These are phyloP conservation scores for Bellardia bayeri DNA, from an alignment of 2,888 invertebrate species.

Conservation along the genomic window DNA sequence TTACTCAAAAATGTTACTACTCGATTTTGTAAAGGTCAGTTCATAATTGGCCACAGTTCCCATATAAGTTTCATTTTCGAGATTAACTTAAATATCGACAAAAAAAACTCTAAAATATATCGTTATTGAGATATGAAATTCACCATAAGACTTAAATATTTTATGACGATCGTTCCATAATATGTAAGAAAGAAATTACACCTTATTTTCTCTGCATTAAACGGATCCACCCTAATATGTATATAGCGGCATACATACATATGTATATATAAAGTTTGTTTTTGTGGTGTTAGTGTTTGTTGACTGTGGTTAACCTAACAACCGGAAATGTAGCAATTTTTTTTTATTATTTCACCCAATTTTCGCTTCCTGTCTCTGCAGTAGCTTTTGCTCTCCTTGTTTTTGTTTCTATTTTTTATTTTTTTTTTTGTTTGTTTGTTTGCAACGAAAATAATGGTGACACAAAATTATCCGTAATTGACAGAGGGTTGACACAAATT, in stretches of 20 bases:
- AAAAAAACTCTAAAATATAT: too few relatives aligned
- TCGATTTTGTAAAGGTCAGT: too few relatives aligned
- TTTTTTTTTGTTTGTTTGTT: neutral
- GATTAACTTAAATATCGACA: too few relatives aligned
- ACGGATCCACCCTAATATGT: neutral
- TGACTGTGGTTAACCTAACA: slow-evolving; percentile 32
- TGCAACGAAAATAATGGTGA: slow-evolving; percentile 13
- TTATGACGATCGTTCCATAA: too few relatives aligned
- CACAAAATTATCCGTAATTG: slow-evolving; percentile 45
- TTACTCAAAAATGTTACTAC: too few relatives aligned
- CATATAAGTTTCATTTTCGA: too few relatives aligned
- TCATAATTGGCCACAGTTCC: too few relatives aligned
- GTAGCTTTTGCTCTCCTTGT: neutral
- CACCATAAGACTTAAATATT: too few relatives aligned
- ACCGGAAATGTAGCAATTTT: slow-evolving; percentile 12
- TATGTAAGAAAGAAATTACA: too few relatives aligned
- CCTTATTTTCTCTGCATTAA: too few relatives aligned
- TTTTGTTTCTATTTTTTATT: neutral
- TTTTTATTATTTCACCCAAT: neutral
- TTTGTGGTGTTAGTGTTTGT: slow-evolving; percentile 11
- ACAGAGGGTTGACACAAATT: slow-evolving; percentile 38
- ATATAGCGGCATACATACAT: too few relatives aligned
- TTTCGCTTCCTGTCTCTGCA: neutral
- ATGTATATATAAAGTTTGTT: neutral
- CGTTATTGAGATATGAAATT: too few relatives aligned